Conservation (phyloP, 37 sponge, comb jelly and placozoan genomes). For the Diacarnus erythraeanus region DNA sequence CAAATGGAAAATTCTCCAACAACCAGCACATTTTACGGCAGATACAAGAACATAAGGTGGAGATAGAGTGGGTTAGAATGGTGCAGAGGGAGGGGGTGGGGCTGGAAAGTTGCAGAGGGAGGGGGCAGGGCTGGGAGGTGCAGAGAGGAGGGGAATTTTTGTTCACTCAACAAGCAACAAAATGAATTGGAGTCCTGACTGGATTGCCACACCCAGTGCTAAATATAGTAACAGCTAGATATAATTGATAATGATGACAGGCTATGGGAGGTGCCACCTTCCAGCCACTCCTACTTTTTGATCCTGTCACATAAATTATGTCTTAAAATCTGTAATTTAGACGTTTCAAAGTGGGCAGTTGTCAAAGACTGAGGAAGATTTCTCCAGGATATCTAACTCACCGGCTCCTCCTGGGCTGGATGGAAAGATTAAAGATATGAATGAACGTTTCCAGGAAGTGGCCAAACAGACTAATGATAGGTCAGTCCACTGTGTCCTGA, state of each 20-base stretch:
- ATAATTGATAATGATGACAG: no score
- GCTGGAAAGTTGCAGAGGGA: not conserved
- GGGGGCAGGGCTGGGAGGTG: not conserved
- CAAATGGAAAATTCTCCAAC: constrained; percentile 53
- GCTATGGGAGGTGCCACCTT: no score
- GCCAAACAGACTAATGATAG: constrained; percentile 44
- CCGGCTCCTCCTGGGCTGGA: constrained; percentile 45
- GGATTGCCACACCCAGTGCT: no score
- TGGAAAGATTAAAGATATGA: constrained; percentile 30
- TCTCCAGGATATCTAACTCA: constrained; percentile 9
- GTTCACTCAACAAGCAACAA: not conserved
- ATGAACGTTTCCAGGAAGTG: constrained; percentile 35
- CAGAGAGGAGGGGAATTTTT: not conserved
- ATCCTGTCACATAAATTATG: no score
- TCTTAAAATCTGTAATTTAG: constrained; percentile 9
- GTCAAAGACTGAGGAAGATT: constrained; percentile 7
- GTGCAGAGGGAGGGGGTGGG: not conserved
- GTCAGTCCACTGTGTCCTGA: no score
- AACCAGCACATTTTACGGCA: constrained; percentile 62
- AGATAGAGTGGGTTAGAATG: not conserved
- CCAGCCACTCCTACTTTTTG: no score
- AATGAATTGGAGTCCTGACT: no score
- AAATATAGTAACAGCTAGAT: no score
- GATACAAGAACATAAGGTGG: constrained; percentile 52
- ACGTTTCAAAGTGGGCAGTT: constrained; percentile 28